Percentiles rank a stretch among this genome's conserved stretches.
phyloP scores from a whole-genome alignment of 2,888 invertebrate species.

The Cheilosia grossa region DNA sequence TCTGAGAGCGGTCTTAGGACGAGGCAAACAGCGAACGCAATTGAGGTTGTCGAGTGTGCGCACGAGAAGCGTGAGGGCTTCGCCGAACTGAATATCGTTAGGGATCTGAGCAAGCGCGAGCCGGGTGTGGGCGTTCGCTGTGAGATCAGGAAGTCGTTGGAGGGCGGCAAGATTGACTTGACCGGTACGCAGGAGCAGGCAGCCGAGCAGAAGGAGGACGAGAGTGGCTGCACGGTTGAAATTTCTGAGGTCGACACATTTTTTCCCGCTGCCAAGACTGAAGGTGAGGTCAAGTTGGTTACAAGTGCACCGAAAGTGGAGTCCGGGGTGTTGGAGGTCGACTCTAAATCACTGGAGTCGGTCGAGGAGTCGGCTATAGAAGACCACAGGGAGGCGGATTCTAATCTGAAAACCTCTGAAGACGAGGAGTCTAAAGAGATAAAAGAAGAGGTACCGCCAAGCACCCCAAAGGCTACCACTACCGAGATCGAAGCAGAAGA shows the following conservation, averaged over 20 bases:
- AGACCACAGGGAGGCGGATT: neutral
- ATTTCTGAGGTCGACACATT: neutral
- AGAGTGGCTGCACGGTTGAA: neutral
- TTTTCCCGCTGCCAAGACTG: neutral
- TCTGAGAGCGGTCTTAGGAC: constrained; percentile 82
- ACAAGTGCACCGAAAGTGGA: neutral
- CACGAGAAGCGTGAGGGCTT: constrained; percentile 79
- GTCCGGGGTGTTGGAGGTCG: neutral
- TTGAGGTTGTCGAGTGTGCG: constrained; percentile 79
- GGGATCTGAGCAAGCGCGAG: constrained; percentile 49
- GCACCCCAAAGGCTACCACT: neutral
- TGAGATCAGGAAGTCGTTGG: constrained; percentile 50
- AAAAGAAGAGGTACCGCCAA: neutral
- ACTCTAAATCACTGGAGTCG: neutral
- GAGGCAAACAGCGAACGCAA: constrained; percentile 77
- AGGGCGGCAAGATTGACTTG: constrained; percentile 38
- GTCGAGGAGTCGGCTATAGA: neutral
- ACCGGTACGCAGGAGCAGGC: constrained; percentile 51
- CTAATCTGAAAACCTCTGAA: neutral
- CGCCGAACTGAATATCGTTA: constrained; percentile 76
- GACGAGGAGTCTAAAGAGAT: neutral
- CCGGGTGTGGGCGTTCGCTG: constrained; percentile 14
- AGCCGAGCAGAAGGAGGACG: constrained; percentile 51
- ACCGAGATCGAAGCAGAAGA: neutral
- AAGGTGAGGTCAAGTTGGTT: neutral